Evolutionary conservation across 1,140 invertebrate genomes (phyloP).

Genomic region (Drosophila pseudoobscura): DNA sequence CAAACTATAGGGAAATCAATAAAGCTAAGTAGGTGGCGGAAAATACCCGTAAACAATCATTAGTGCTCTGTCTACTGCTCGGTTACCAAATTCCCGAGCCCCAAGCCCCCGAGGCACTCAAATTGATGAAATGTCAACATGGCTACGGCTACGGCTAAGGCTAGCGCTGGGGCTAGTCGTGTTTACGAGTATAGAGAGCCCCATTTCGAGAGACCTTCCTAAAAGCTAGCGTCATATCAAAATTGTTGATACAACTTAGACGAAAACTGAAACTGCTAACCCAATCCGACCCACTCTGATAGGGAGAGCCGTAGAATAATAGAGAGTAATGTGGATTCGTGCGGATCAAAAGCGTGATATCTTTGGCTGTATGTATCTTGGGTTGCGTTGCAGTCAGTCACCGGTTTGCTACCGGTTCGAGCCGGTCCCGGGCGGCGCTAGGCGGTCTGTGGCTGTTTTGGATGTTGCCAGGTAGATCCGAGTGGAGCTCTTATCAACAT

Average conservation of each 20-base stretch:
- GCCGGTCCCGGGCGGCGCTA: conserved; percentile 46
- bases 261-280: conserved; percentile 37
- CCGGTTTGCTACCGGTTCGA: conserved; percentile 59
- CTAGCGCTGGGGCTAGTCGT: background rate
- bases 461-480: conserved; percentile 49
- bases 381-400: conserved; percentile 30
- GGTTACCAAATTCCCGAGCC: conserved; percentile 15
- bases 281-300: conserved; percentile 2
- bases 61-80: conserved; percentile 27
- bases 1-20: no score
- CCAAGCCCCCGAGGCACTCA: conserved; percentile 16
- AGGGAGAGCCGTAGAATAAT: no score
- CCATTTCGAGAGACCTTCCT: background rate
- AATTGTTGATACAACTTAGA: conserved; percentile 39
- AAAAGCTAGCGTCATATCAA: conserved; percentile 4
- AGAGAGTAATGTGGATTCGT: no score
- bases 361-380: conserved; percentile 6
- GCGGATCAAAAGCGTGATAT: background rate
- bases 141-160: background rate
- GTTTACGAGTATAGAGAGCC: background rate
- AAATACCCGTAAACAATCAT: conserved; percentile 14
- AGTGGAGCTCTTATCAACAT: conserved; percentile 46
- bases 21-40: no score
- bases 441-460: conserved; percentile 51
- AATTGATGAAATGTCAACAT: conserved; percentile 46